Evolutionary conservation across 2,113 vertebrate genomes (phyloP).

Genomic region (Dasyprocta punctata): DNA sequence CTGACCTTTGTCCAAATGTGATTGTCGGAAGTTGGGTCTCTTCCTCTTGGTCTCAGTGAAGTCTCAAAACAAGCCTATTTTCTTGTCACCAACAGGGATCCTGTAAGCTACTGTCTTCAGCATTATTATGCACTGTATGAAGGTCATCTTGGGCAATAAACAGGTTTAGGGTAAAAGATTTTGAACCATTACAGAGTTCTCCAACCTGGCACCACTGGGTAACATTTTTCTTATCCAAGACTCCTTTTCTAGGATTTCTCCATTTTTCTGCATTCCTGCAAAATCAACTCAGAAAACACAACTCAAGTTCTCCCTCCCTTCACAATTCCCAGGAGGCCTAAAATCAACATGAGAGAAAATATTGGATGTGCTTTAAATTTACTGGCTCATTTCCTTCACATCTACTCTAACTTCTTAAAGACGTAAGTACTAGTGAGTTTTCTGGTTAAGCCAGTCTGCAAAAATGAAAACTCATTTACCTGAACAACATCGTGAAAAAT

Average conservation of each 20-base stretch:
- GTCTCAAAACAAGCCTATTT: background rate
- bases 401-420: slow-evolving; percentile 50
- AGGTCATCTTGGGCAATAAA: background rate
- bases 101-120: background rate
- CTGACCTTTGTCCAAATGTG: background rate
- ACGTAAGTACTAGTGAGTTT: slow-evolving; percentile 40
- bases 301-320: background rate
- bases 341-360: slow-evolving; percentile 8
- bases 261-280: background rate
- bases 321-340: background rate
- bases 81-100: background rate
- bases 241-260: background rate
- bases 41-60: background rate
- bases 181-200: background rate
- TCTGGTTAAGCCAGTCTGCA: slow-evolving; percentile 54
- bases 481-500: slow-evolving; percentile 7
- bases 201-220: background rate
- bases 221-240: background rate
- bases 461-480: slow-evolving; percentile 59
- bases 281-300: background rate
- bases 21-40: background rate
- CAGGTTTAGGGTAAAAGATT: background rate
- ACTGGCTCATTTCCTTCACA: slow-evolving; percentile 53
- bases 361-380: slow-evolving; percentile 46
- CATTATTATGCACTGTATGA: background rate